Conservation (phyloP, 2,797 vertebrate genomes). For the Gastrophryne carolinensis region DNA sequence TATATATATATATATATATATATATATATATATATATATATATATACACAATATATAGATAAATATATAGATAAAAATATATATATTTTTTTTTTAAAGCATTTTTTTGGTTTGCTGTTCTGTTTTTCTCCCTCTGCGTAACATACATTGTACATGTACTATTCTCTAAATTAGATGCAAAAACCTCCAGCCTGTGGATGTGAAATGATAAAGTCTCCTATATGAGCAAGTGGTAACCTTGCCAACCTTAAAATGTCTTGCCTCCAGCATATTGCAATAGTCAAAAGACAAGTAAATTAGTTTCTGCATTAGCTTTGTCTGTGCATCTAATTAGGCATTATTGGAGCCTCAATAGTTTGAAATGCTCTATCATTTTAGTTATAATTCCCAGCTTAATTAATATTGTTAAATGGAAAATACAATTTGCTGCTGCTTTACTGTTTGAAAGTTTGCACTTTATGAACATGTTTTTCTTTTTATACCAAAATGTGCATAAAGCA, state of each 20-base stretch:
- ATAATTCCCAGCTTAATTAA: constrained; percentile 59
- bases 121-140: too few relatives aligned
- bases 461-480: constrained; percentile 45
- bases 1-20: too few relatives aligned
- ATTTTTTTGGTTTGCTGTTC: too few relatives aligned
- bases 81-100: too few relatives aligned
- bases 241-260: constrained; percentile 5
- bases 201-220: neutral
- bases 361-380: constrained; percentile 61
- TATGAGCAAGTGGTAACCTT: neutral
- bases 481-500: constrained; percentile 20
- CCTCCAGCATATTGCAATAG: constrained; percentile 2
- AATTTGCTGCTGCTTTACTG: constrained; percentile 65
- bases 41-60: too few relatives aligned
- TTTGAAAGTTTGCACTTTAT: constrained; percentile 56
- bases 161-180: too few relatives aligned
- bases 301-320: constrained; percentile 24
- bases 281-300: constrained; percentile 16
- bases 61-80: too few relatives aligned
- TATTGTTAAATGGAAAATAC: constrained; percentile 58
- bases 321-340: constrained; percentile 53
- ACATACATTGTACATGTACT: too few relatives aligned
- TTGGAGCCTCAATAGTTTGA: constrained; percentile 66
- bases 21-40: too few relatives aligned
- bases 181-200: neutral